These are phyloP conservation scores for Pimephales promelas DNA, from an alignment of 2,113 vertebrate species.

Conservation along the genomic window DNA sequence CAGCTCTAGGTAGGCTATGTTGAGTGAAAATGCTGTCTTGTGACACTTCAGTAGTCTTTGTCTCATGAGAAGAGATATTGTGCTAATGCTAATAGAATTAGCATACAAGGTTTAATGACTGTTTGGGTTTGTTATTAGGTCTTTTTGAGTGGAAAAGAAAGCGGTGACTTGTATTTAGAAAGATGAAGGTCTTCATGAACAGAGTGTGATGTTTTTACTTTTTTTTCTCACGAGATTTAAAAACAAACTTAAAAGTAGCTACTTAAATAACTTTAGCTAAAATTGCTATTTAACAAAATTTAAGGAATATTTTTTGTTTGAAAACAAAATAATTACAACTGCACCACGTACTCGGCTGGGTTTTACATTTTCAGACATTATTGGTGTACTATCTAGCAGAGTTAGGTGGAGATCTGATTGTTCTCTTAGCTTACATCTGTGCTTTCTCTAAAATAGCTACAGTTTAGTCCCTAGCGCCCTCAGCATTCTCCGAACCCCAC, in stretches of 20 bases:
- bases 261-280: not conserved
- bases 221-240: not conserved
- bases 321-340: too few species aligned
- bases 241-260: not conserved
- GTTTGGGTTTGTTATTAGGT: conserved; percentile 17
- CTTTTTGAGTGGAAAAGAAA: not conserved
- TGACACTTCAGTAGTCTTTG: conserved; percentile 23
- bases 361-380: conserved; percentile 8
- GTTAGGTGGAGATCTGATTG: conserved; percentile 7
- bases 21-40: conserved; percentile 31
- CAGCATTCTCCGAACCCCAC: conserved; percentile 30
- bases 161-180: not conserved
- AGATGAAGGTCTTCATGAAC: not conserved
- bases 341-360: not conserved
- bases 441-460: conserved; percentile 36
- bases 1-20: conserved; percentile 60
- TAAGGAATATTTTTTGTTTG: not conserved
- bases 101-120: conserved; percentile 12
- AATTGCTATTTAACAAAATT: not conserved
- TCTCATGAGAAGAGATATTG: not conserved
- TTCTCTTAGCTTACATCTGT: conserved; percentile 19
- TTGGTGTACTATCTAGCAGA: conserved; percentile 12
- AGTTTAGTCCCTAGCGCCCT: conserved; percentile 21
- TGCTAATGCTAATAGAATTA: conserved; percentile 4
- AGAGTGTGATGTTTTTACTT: not conserved